Base-by-base conservation (phyloP, 2,113 vertebrate genomes). In the Corythaixoides concolor region DNA sequence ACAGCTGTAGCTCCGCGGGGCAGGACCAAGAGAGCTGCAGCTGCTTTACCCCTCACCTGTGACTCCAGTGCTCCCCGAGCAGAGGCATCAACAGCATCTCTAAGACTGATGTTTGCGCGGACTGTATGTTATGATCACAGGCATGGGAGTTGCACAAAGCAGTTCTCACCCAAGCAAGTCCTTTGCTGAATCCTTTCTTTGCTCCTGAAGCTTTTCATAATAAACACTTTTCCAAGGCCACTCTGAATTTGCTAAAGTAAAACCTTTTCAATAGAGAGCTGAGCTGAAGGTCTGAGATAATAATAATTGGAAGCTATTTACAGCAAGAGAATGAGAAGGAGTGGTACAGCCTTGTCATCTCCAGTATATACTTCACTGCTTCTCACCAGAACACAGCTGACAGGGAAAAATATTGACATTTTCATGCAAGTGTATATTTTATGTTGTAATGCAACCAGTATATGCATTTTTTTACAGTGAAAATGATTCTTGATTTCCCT, bases 211-310 rank as follows among this genome's bases (percentile, higher is more conserved):
- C 15, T 64, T 55, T 93, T 82, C 26, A 8, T 41, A 64, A 91
- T 56, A 86, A 92, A 88, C 43, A 27, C 43, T 91, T 39, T 81
- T 85, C 49, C 16, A 66, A 87, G 77, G 68, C 77, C 41, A 43
- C 32, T 81, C 47, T 33, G 52, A 85, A 68, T 89, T 95, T 62
- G 72, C 52, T 83, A 45, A 94, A 64, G 55, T 28, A 79, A 97
- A 94, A 47, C 27, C 19, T 86, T 95, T 97, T 94, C 80, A 77
- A 91, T 85, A 78, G 90, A 73, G 62, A 91, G 62, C 68, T 43
- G 73, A 45, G 32, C 60, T 70, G 83, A 85, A 85, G 37, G 60
- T 78, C 89, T 83, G 72, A 89, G 77, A 92, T 93, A 87, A 95
- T 77, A 84, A 90, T 79, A 81, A 93, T 53, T 93, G 68, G 70